Percentiles rank a stretch among this genome's conserved stretches.
phyloP scores from a whole-genome alignment of 2,797 vertebrate genomes.

The Synanceia verrucosa region DNA sequence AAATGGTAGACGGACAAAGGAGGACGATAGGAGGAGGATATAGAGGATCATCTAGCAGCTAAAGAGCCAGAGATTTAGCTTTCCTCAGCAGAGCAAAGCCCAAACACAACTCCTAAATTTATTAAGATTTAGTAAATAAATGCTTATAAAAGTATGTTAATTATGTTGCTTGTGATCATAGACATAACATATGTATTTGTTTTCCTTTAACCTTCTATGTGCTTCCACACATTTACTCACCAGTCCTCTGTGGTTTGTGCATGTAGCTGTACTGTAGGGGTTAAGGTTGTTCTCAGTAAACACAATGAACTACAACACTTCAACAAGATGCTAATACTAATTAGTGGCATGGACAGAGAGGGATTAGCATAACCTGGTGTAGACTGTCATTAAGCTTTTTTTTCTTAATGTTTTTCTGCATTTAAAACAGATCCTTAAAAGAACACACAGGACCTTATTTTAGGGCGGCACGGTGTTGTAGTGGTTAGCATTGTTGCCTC shows the following conservation, averaged over 20 bases:
- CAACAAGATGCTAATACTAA: background rate
- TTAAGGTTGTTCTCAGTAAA: slow-evolving; percentile 30
- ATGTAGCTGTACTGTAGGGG: slow-evolving; percentile 8
- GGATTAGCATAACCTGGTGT: slow-evolving; percentile 7
- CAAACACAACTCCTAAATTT: background rate
- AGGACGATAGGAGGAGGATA: background rate
- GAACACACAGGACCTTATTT: background rate
- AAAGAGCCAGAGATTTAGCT: background rate
- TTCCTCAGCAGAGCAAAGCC: background rate
- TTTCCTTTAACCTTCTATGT: background rate
- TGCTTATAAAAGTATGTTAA: no score
- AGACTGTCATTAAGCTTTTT: background rate
- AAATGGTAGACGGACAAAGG: no score
- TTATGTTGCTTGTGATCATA: background rate
- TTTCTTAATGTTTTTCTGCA: background rate
- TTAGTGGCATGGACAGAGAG: background rate
- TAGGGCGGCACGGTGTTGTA: no score
- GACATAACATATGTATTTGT: background rate
- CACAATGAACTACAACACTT: slow-evolving; percentile 7
- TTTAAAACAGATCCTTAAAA: background rate
- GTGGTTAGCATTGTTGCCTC: no score
- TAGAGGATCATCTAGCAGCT: background rate
- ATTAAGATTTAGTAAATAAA: no score
- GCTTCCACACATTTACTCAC: background rate
- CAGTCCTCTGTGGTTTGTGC: slow-evolving; percentile 10